Conservation (phyloP, 2,797 vertebrate genomes). For the Sebastes hubbsi region DNA sequence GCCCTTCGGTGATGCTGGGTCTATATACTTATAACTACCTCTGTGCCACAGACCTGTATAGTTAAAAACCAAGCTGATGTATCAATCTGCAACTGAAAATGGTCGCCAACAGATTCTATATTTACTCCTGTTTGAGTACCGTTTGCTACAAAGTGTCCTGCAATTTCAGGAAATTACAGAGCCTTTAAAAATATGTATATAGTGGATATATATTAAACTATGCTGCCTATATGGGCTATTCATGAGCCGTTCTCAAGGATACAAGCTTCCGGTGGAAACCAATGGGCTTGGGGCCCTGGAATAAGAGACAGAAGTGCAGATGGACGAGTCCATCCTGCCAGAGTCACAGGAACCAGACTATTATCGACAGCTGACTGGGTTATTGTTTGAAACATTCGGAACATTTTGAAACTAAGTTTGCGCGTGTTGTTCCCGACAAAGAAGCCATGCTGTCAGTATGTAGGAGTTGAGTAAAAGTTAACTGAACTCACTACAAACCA, state of each 20-base stretch:
- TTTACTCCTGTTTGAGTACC: not conserved
- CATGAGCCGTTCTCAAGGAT: not conserved
- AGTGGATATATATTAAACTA: not conserved
- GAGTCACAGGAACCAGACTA: slow-evolving; percentile 3
- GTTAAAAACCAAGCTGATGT: not conserved
- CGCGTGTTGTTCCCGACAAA: not conserved
- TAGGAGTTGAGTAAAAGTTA: not conserved
- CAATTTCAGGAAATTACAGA: not conserved
- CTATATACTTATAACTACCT: not conserved
- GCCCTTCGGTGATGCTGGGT: not conserved
- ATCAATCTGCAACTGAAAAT: not conserved
- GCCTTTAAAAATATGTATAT: not conserved
- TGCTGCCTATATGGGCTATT: not conserved
- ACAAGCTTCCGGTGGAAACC: not conserved
- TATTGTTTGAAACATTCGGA: slow-evolving; percentile 15
- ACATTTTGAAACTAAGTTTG: not conserved
- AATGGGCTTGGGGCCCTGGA: not conserved
- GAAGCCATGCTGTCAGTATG: not conserved
- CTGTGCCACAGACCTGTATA: not conserved
- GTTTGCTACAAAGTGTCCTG: not conserved
- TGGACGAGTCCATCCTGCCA: slow-evolving; percentile 16
- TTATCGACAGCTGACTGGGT: slow-evolving; percentile 16
- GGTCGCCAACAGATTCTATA: not conserved
- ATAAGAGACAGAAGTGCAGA: slow-evolving; percentile 7
- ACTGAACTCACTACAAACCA: not conserved